Evolutionary conservation across 2,888 invertebrate genomes (phyloP), one percentile per base, ranked within the genome.

Genomic region (Buathra laborator): DNA sequence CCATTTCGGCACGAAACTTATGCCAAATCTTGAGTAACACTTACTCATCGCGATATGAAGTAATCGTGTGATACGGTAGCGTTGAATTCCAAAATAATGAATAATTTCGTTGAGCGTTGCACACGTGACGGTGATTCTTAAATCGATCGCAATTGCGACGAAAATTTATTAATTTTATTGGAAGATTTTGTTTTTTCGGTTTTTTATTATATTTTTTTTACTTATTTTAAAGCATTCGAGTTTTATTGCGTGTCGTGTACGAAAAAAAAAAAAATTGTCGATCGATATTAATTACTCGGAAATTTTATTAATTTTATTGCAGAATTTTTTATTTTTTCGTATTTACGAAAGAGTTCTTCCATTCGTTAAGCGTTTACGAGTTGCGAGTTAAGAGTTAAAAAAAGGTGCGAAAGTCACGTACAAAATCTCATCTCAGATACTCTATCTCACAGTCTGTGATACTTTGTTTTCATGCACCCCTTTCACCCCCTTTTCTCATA

Each of bases 21-120:
- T 72, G 79, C 79, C 79, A 79, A 83, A 83, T 75, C 62, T 71
- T 83, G 79, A 83, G 75, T 83, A 79, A 79, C 51, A 24, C 9
- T 44, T 53, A 66, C 62, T 43, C 29, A 51, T 32, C 59, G 67
- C 72, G 53, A 56, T 12, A 12, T 64, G 24, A 32, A 66, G 71
- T 77, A 66, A 76, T 10, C 19, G 71, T 44, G 12, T 44, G 37
- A 9, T 9, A 6, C 19, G 24, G 29, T 24, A 51, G 29, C 53
- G 72, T 46, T 74, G 29, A 51, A 74, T 68, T 83, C 44, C 43
- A 19, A 62, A 76, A 76, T 76, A 76, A 82, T 71, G 46, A 76
- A 64, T 76, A 51, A 43, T 43, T 16, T 32, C 29, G 46, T 75
- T 62, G 68, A 12, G 12, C 48, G 48, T 12, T 12, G 67, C 74